Evolutionary conservation across 2,113 vertebrate species (phyloP).

Genomic region (Crotalus helleri): DNA sequence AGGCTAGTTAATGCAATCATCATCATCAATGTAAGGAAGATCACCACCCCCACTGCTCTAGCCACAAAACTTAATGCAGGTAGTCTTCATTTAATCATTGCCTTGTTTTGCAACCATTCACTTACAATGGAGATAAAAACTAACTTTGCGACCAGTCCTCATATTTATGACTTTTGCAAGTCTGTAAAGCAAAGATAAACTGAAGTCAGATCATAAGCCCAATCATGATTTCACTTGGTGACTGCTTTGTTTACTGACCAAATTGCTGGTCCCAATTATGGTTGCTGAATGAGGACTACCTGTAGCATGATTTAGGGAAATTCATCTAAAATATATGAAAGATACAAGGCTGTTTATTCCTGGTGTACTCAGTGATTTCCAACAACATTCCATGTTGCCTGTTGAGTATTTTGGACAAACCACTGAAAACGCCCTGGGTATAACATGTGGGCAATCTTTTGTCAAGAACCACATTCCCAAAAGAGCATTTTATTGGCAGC

Average conservation of each 20-base stretch:
- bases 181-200: background rate
- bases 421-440: background rate
- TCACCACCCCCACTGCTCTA: background rate
- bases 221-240: background rate
- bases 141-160: background rate
- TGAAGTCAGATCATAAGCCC: background rate
- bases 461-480: background rate
- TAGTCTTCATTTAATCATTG: background rate
- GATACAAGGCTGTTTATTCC: background rate
- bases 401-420: background rate
- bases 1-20: background rate
- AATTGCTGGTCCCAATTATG: background rate
- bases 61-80: background rate
- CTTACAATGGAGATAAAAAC: background rate
- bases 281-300: background rate
- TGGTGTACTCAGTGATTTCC: background rate
- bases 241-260: background rate
- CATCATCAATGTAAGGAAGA: background rate
- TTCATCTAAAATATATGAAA: background rate
- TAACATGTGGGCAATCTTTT: background rate
- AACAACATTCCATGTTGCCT: background rate
- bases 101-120: background rate
- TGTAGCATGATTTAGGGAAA: background rate
- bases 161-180: background rate
- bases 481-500: background rate